A percentile compares a stretch with the other conserved stretches of the same genome.
Evolutionary conservation across 2,113 vertebrate species (phyloP).

Genomic region (Sclerurus mexicanus): DNA sequence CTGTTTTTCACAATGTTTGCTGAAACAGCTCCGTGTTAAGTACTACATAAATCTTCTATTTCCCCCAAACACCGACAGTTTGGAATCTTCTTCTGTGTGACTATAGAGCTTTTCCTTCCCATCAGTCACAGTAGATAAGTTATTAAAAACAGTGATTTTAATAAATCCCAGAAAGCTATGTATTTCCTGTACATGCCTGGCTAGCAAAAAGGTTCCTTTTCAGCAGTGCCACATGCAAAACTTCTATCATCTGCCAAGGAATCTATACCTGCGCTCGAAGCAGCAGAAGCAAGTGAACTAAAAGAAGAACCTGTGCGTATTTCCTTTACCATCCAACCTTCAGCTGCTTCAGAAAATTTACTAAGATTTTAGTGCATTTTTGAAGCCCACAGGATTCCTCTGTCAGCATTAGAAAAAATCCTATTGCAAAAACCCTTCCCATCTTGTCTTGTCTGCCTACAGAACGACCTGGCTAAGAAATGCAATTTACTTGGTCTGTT

Average conservation of each 20-base stretch:
- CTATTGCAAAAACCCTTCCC: constrained; percentile 22
- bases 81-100: constrained; percentile 36
- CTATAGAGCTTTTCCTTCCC: constrained; percentile 24
- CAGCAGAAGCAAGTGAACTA: not conserved
- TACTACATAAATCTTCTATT: constrained; percentile 38
- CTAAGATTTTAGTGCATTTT: not conserved
- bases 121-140: constrained; percentile 42
- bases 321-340: not conserved
- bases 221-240: not conserved
- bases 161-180: constrained; percentile 43
- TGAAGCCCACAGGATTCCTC: not conserved
- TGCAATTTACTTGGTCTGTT: not conserved
- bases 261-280: not conserved
- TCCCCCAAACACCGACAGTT: not conserved
- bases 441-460: constrained; percentile 32
- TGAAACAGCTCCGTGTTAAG: constrained; percentile 19
- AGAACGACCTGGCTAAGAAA: constrained; percentile 27
- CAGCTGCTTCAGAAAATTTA: not conserved
- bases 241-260: not conserved
- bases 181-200: constrained; percentile 28
- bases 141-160: constrained; percentile 49
- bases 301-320: not conserved
- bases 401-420: constrained; percentile 1
- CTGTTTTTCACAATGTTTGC: not conserved
- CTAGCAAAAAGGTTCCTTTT: not conserved